phyloP scores from a whole-genome alignment of 2,888 invertebrate genomes.

The Griposia aprilina region DNA sequence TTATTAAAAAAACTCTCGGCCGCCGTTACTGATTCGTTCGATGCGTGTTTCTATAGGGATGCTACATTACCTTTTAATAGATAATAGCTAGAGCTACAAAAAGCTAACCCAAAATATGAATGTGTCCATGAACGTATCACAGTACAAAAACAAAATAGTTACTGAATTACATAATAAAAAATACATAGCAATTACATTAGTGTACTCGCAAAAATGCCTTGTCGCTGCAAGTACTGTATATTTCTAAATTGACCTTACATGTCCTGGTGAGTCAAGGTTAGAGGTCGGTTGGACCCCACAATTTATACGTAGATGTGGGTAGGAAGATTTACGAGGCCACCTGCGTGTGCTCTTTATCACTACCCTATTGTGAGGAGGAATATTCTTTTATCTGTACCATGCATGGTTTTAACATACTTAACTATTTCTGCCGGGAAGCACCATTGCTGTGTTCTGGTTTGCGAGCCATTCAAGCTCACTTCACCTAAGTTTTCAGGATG shows the following conservation, averaged over 20 bases:
- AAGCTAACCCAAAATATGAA: background rate
- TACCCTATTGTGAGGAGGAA: slow-evolving; percentile 45
- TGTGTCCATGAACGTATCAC: background rate
- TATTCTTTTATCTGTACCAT: slow-evolving; percentile 40
- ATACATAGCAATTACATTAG: slow-evolving; percentile 12
- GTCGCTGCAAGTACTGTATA: slow-evolving; percentile 31
- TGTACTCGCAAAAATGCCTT: slow-evolving; percentile 26
- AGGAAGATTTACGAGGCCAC: slow-evolving; percentile 66
- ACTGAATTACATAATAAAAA: slow-evolving; percentile 24
- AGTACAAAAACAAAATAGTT: background rate
- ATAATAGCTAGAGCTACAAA: background rate
- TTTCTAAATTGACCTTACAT: slow-evolving; percentile 65
- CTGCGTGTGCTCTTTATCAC: slow-evolving; percentile 60
- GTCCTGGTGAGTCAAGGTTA: slow-evolving; percentile 53
- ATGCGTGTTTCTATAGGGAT: background rate
- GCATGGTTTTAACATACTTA: background rate
- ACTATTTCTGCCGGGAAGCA: background rate
- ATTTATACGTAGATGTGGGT: slow-evolving; percentile 71
- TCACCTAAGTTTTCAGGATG: background rate
- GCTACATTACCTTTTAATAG: background rate
- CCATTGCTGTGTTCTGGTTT: background rate
- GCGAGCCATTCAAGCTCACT: background rate
- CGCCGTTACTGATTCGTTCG: background rate
- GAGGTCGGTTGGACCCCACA: slow-evolving; percentile 60
- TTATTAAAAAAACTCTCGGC: background rate